A percentile compares a stretch with the other conserved stretches of the same genome.
phyloP scores from a whole-genome alignment of 2,113 vertebrate genomes.

The Oxyura jamaicensis region DNA sequence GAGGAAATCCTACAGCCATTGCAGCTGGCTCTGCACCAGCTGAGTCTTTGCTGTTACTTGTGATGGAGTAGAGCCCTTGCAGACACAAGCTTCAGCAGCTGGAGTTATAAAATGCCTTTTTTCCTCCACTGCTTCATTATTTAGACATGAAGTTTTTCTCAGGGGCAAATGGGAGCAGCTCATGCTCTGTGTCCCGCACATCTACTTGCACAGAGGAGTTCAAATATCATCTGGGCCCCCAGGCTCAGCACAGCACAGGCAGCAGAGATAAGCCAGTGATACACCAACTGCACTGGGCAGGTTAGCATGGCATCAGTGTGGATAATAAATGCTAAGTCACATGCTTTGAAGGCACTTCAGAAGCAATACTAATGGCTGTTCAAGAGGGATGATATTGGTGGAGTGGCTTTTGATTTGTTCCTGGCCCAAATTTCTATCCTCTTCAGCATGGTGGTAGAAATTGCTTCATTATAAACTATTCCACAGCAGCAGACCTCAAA shows the following conservation, averaged over 20 bases:
- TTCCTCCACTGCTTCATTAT: not conserved
- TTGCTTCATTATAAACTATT: constrained; percentile 23
- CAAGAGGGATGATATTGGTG: not conserved
- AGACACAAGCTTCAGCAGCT: not conserved
- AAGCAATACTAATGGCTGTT: not conserved
- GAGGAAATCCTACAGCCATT: not conserved
- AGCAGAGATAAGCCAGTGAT: not conserved
- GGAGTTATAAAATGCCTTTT: not conserved
- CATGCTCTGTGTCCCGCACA: accelerated
- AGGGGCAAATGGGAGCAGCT: not conserved
- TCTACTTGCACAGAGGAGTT: not conserved
- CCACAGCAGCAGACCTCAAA: constrained; percentile 3
- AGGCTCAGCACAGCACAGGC: not conserved
- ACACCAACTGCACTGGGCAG: accelerated
- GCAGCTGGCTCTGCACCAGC: not conserved
- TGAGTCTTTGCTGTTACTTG: not conserved
- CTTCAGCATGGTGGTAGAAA: not conserved
- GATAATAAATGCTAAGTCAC: not conserved
- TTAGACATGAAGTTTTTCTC: not conserved
- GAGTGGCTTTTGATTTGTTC: not conserved
- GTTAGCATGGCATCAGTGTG: not conserved
- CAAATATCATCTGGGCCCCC: not conserved
- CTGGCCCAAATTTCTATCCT: not conserved
- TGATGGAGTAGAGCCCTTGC: not conserved
- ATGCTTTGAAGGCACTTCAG: not conserved